These are phyloP conservation scores for Drosophila pseudoobscura DNA, from an alignment of 1,140 invertebrate genomes.

Conservation along the genomic window DNA sequence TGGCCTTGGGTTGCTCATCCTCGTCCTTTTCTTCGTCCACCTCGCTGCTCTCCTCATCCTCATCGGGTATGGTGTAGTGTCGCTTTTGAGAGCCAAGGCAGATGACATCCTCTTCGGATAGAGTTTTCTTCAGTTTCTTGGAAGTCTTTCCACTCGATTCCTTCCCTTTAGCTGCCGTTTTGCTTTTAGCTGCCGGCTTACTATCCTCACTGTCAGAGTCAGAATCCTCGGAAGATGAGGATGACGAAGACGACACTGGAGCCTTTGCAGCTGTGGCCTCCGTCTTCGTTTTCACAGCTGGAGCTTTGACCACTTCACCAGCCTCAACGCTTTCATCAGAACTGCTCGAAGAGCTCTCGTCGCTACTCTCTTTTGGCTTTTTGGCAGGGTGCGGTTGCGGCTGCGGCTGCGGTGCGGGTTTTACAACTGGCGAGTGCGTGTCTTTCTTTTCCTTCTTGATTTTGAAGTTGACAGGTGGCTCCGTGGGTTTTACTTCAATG, in stretches of 20 bases:
- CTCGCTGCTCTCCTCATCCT: slow-evolving; percentile 35
- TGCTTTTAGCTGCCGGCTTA: slow-evolving; percentile 30
- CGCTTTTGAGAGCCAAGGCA: slow-evolving; percentile 62
- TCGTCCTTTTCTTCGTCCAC: slow-evolving; percentile 22
- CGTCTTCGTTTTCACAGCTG: neutral
- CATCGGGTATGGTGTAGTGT: slow-evolving; percentile 59
- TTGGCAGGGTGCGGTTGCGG: slow-evolving; percentile 13
- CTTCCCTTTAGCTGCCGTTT: slow-evolving; percentile 26
- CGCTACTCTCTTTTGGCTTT: slow-evolving; percentile 27
- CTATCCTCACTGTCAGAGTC: slow-evolving; percentile 20
- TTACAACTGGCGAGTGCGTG: slow-evolving; percentile 10
- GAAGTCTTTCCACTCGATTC: slow-evolving; percentile 10
- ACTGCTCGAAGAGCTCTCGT: slow-evolving; percentile 52
- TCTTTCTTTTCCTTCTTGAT: slow-evolving; percentile 39
- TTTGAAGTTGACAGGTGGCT: slow-evolving; percentile 1
- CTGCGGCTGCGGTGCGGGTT: slow-evolving; percentile 15
- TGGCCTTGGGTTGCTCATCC: slow-evolving; percentile 5
- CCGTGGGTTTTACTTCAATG: neutral
- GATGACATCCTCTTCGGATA: slow-evolving; percentile 65
- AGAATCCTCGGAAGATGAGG: slow-evolving; percentile 46
- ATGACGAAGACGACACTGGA: slow-evolving; percentile 2
- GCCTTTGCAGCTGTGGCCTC: slow-evolving; percentile 10
- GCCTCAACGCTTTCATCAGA: slow-evolving; percentile 53
- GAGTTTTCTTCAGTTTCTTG: slow-evolving; percentile 35
- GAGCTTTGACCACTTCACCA: slow-evolving; percentile 47